Percentiles rank a stretch among this genome's conserved stretches.
These are phyloP conservation scores for Neoitamus cyanurus DNA, from an alignment of 2,888 invertebrate genomes.

Conservation along the genomic window DNA sequence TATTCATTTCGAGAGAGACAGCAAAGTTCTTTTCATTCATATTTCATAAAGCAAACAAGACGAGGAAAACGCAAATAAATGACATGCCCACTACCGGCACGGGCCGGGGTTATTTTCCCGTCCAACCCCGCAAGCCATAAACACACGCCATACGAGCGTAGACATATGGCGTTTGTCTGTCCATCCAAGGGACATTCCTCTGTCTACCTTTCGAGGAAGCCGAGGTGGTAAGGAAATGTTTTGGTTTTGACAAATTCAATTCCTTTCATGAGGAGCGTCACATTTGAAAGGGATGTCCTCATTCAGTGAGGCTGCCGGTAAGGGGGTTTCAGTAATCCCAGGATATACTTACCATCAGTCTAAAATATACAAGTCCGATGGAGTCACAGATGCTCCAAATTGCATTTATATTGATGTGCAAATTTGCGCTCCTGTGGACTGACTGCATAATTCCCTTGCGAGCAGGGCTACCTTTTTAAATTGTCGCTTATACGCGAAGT, in stretches of 20 bases:
- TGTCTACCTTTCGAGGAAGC: not conserved
- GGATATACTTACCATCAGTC: not conserved
- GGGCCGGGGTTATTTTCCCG: not conserved
- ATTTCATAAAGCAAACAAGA: not conserved
- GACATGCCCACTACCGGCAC: not conserved
- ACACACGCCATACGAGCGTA: not conserved
- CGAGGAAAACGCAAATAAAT: not conserved
- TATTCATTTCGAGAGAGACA: not conserved
- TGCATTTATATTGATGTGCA: not conserved
- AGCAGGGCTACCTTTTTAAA: not conserved
- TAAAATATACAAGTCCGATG: not conserved
- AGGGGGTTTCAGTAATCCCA: not conserved
- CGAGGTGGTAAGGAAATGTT: not conserved
- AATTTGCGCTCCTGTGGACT: not conserved
- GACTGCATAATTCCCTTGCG: not conserved
- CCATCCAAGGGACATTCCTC: not conserved
- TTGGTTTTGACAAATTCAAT: constrained; percentile 27
- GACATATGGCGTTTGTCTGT: not conserved
- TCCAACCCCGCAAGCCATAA: not conserved
- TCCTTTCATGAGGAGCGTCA: not conserved
- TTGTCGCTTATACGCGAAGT: not conserved
- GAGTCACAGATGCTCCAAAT: not conserved
- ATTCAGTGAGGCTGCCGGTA: not conserved
- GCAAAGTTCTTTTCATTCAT: not conserved
- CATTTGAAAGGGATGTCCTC: not conserved